These are phyloP conservation scores for Ramphastos sulfuratus DNA, from an alignment of 2,113 vertebrate genomes.

Conservation along the genomic window DNA sequence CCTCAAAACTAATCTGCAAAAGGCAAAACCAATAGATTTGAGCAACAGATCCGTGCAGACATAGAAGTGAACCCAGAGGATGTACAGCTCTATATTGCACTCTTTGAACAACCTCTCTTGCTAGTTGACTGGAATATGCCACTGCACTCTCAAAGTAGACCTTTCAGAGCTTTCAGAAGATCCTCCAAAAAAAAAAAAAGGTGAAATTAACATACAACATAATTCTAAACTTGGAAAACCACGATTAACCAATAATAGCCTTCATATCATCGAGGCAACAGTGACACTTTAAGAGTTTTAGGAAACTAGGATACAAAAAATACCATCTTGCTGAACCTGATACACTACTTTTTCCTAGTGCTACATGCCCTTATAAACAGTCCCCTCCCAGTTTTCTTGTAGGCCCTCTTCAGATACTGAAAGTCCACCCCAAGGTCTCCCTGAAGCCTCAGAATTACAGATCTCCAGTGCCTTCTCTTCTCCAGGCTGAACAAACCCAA, in stretches of 20 bases:
- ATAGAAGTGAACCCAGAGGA: background rate
- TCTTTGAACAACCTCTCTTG: background rate
- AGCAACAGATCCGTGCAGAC: background rate
- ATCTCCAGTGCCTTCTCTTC: too few relatives aligned
- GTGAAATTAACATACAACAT: background rate
- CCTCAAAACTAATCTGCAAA: background rate
- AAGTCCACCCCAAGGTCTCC: too few relatives aligned
- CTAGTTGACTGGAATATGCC: background rate
- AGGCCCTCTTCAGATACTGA: too few relatives aligned
- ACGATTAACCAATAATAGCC: background rate
- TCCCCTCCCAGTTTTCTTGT: too few relatives aligned
- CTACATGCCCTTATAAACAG: too few relatives aligned
- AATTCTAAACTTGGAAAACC: background rate
- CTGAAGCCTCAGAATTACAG: too few relatives aligned
- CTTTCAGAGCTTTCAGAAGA: background rate
- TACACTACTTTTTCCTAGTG: background rate
- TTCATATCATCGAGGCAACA: background rate
- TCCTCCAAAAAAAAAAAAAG: background rate
- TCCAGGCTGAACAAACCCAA: too few relatives aligned
- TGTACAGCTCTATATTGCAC: fast-evolving
- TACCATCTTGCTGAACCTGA: background rate
- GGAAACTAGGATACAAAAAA: background rate
- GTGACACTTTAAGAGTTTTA: background rate
- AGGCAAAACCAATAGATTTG: background rate
- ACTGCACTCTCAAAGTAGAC: background rate